These are phyloP conservation scores for Accipiter virgatus DNA, from an alignment of 2,113 vertebrate genomes.

Conservation along the genomic window DNA sequence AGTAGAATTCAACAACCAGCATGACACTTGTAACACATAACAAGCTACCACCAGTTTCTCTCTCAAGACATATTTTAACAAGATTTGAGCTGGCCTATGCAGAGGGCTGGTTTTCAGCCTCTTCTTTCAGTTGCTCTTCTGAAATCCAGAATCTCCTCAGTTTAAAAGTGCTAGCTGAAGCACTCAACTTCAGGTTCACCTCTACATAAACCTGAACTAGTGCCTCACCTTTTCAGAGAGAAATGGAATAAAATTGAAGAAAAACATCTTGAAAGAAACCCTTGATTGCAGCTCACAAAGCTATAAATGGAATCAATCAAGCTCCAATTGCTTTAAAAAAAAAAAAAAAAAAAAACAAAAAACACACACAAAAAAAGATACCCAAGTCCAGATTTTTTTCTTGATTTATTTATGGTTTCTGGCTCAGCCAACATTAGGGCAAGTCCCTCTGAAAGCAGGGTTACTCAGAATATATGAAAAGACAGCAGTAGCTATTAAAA, in stretches of 20 bases:
- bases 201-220: neutral
- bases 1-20: neutral
- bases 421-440: neutral
- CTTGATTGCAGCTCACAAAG: neutral
- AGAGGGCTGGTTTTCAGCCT: neutral
- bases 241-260: neutral
- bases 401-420: neutral
- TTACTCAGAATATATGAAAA: neutral
- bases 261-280: neutral
- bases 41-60: neutral
- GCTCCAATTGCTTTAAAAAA: neutral
- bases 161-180: neutral
- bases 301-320: slow-evolving; percentile 13
- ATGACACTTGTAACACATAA: neutral
- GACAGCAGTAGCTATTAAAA: neutral
- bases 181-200: neutral
- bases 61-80: neutral
- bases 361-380: neutral
- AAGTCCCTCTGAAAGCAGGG: neutral
- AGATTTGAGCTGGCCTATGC: neutral
- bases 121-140: neutral
- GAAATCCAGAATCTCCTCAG: neutral
- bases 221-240: neutral
- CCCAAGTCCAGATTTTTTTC: neutral
- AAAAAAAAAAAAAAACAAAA: neutral